These are phyloP conservation scores for Xyrichtys novacula DNA, from an alignment of 2,797 vertebrate species.

Conservation along the genomic window DNA sequence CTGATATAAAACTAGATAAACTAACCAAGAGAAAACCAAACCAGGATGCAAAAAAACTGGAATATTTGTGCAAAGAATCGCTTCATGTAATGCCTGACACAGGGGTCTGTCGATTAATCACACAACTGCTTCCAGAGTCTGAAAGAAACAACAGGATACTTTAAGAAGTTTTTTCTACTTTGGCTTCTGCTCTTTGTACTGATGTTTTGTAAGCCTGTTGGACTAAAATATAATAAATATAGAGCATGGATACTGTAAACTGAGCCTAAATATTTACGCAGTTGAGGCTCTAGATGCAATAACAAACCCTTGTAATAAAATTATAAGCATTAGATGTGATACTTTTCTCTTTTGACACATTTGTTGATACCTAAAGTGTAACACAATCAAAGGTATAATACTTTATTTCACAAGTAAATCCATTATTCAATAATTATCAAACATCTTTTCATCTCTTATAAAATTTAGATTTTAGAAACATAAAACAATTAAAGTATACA, in stretches of 20 bases:
- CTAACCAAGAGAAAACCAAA: conserved; percentile 3
- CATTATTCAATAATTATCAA: conserved; percentile 58
- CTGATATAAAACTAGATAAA: background rate
- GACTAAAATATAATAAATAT: too few relatives aligned
- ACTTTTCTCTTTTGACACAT: background rate
- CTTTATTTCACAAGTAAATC: conserved; percentile 82
- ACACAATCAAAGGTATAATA: conserved; percentile 63
- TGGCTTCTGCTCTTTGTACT: too few relatives aligned
- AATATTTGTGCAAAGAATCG: background rate
- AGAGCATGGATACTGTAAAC: too few relatives aligned
- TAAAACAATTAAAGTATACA: conserved; percentile 35
- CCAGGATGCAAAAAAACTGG: background rate
- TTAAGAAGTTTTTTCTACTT: too few relatives aligned
- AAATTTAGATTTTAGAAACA: conserved; percentile 48
- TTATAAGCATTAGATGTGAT: too few relatives aligned
- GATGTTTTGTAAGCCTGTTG: too few relatives aligned
- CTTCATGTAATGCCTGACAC: background rate
- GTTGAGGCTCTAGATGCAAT: too few relatives aligned
- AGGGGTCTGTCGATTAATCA: background rate
- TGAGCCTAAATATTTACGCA: too few relatives aligned
- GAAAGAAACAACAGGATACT: too few relatives aligned
- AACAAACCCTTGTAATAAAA: background rate
- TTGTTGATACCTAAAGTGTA: conserved; percentile 18
- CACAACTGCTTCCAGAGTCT: background rate
- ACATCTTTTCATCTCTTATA: conserved; percentile 36